phyloP scores from a whole-genome alignment of 2,888 invertebrate species.

The Calameuta filiformis region DNA sequence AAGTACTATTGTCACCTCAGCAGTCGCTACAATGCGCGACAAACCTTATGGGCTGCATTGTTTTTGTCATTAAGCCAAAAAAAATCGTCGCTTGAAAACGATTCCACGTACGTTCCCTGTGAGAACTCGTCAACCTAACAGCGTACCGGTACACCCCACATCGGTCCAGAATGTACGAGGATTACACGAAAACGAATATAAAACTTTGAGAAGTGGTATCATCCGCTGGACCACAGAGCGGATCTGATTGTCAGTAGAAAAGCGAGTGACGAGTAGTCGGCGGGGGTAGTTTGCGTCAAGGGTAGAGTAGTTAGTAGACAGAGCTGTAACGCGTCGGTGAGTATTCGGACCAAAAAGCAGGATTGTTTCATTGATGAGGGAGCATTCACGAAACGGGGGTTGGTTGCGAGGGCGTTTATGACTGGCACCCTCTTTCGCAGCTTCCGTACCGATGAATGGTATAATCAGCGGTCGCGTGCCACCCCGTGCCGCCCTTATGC shows the following conservation, averaged over 20 bases:
- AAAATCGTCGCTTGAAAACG: background rate
- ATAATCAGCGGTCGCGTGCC: constrained; percentile 66
- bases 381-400: constrained; percentile 53
- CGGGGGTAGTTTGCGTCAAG: too few species aligned
- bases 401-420: constrained; percentile 56
- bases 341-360: constrained; percentile 31
- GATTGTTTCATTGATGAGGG: constrained; percentile 64
- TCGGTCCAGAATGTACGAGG: too few species aligned
- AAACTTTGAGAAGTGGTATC: too few species aligned
- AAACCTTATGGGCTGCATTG: constrained; percentile 30
- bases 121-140: too few species aligned
- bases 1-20: constrained; percentile 43
- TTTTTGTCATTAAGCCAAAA: constrained; percentile 25
- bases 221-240: too few species aligned
- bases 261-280: too few species aligned
- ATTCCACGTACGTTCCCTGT: too few species aligned
- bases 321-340: background rate
- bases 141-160: too few species aligned
- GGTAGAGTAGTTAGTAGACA: too few species aligned
- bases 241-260: too few species aligned
- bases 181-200: too few species aligned
- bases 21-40: constrained; percentile 35
- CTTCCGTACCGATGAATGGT: constrained; percentile 61
- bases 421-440: constrained; percentile 58
- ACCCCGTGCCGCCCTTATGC: constrained; percentile 39